A percentile compares a stretch with the other conserved stretches of the same genome.
phyloP scores from a whole-genome alignment of 2,888 invertebrate genomes.

The Parnassius orleans region DNA sequence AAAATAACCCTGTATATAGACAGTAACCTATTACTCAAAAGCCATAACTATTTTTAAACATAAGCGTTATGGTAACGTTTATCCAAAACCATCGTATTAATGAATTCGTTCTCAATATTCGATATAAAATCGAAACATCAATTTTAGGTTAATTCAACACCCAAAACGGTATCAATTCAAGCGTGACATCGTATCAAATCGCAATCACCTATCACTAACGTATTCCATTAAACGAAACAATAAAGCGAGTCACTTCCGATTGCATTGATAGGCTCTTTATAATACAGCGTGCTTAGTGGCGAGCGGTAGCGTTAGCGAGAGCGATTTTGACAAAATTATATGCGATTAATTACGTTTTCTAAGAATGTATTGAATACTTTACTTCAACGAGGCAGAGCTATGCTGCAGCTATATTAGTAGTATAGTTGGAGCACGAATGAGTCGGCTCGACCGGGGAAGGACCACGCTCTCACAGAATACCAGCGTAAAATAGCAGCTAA shows the following conservation, averaged over 20 bases:
- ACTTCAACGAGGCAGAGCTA: too few relatives aligned
- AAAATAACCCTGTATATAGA: too few relatives aligned
- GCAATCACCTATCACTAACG: constrained; percentile 4
- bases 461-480: too few relatives aligned
- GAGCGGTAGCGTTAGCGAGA: constrained; percentile 7
- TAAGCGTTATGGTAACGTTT: neutral
- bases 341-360: too few relatives aligned
- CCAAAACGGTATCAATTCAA: neutral
- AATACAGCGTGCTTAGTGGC: neutral
- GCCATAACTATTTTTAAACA: too few relatives aligned
- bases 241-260: constrained; percentile 18
- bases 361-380: too few relatives aligned
- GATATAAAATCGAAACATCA: constrained; percentile 8
- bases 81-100: neutral
- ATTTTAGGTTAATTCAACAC: constrained; percentile 14
- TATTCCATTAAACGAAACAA: constrained; percentile 20
- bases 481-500: too few relatives aligned
- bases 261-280: constrained; percentile 3
- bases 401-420: too few relatives aligned
- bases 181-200: constrained; percentile 10
- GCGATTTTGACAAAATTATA: neutral
- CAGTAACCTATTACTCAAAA: too few relatives aligned
- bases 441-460: too few relatives aligned
- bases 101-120: constrained; percentile 3
- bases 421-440: too few relatives aligned